Evolutionary conservation across 2,888 invertebrate species (phyloP).

Genomic region (Barypeithes pellucidus): DNA sequence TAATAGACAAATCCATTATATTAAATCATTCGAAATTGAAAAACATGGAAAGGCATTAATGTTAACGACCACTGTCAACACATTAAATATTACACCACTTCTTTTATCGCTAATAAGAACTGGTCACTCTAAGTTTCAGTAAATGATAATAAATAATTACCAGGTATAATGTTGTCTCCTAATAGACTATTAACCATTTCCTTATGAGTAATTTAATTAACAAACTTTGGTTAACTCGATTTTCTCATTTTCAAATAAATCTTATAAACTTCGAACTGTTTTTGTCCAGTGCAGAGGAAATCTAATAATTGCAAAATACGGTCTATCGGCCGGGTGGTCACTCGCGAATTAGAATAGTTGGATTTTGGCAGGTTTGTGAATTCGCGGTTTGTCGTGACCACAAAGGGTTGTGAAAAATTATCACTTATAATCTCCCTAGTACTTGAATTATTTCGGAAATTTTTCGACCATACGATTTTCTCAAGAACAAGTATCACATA

Average conservation of each 20-base stretch:
- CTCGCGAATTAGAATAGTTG: too few species aligned
- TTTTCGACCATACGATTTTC: too few species aligned
- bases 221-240: constrained; percentile 29
- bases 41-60: constrained; percentile 22
- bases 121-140: constrained; percentile 42
- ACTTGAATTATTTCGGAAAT: too few species aligned
- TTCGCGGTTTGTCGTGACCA: too few species aligned
- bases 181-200: constrained; percentile 45
- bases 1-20: constrained; percentile 11
- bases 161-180: constrained; percentile 46
- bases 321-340: too few species aligned
- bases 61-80: constrained; percentile 48
- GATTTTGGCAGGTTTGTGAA: too few species aligned
- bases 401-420: too few species aligned
- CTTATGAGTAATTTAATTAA: constrained; percentile 37
- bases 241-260: constrained; percentile 14
- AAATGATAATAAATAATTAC: constrained; percentile 44
- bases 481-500: too few species aligned
- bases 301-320: too few species aligned
- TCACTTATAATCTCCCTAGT: too few species aligned
- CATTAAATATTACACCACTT: constrained; percentile 49
- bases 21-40: constrained; percentile 22
- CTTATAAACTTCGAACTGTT: background rate
- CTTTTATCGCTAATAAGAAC: constrained; percentile 47
- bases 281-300: too few species aligned